Evolutionary conservation across 2,888 invertebrate species (phyloP).

Genomic region (Trachelus troglodyta): DNA sequence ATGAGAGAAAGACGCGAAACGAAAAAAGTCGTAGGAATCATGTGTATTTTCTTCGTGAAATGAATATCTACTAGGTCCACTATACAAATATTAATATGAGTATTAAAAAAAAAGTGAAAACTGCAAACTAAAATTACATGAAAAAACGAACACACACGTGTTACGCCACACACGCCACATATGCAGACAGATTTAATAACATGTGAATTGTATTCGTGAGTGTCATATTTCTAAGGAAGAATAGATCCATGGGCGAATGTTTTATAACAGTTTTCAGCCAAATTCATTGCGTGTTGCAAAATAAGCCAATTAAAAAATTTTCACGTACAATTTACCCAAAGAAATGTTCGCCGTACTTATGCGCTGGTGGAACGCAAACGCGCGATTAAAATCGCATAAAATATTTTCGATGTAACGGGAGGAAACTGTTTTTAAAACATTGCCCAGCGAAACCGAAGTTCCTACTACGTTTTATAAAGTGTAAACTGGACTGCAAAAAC

Average conservation of each 20-base stretch:
- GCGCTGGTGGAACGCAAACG: neutral
- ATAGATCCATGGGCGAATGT: conserved; percentile 66
- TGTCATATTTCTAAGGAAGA: conserved; percentile 66
- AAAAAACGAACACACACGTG: neutral
- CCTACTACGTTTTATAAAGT: conserved; percentile 70
- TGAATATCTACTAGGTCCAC: conserved; percentile 54
- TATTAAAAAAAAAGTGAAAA: conserved; percentile 45
- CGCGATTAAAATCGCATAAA: neutral
- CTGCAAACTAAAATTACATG: neutral
- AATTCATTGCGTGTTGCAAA: conserved; percentile 36
- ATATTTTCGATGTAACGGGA: conserved; percentile 34
- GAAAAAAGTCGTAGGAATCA: conserved; percentile 51
- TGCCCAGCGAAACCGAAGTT: conserved; percentile 74
- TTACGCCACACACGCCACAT: neutral
- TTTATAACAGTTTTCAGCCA: conserved; percentile 64
- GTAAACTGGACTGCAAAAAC: conserved; percentile 61
- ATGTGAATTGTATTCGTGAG: conserved; percentile 65
- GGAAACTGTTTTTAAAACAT: conserved; percentile 65
- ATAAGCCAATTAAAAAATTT: conserved; percentile 18
- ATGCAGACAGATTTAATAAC: conserved; percentile 28
- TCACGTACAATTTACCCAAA: conserved; percentile 18
- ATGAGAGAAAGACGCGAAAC: conserved; percentile 29
- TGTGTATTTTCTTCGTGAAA: conserved; percentile 66
- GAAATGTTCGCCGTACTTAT: neutral
- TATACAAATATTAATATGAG: conserved; percentile 58